Evolutionary conservation across 2,113 vertebrate genomes (phyloP).

Genomic region (Asarcornis scutulata): DNA sequence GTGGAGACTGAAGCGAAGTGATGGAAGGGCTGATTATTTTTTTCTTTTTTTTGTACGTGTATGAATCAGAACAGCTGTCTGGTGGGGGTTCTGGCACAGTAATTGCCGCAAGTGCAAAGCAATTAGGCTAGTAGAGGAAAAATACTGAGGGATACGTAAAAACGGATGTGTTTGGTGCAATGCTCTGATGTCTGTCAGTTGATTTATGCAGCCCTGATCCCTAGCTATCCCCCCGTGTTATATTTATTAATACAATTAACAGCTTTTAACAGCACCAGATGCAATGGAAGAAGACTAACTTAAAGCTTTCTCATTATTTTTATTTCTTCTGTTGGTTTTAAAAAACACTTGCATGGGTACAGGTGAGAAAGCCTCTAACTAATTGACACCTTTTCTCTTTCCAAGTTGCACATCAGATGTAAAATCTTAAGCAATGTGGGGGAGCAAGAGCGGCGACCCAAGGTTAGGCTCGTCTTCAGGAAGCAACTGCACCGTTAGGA

Average conservation of each 20-base stretch:
- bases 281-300: neutral
- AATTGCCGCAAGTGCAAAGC: neutral
- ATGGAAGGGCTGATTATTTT: neutral
- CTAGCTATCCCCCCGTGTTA: neutral
- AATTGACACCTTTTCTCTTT: neutral
- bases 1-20: neutral
- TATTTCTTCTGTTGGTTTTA: neutral
- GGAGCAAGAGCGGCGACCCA: neutral
- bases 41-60: neutral
- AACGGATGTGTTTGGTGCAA: neutral
- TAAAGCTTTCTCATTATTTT: neutral
- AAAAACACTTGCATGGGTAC: neutral
- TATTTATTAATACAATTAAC: neutral
- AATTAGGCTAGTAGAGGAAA: neutral
- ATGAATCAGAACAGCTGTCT: neutral
- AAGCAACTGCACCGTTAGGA: neutral
- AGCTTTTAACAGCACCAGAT: neutral
- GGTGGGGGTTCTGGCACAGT: neutral
- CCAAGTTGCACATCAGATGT: fast-evolving
- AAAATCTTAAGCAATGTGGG: neutral
- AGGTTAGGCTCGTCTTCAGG: neutral
- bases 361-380: neutral
- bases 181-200: neutral
- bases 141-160: neutral
- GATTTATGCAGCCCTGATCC: neutral